phyloP scores from a whole-genome alignment of 2,113 vertebrate species.

The Holacanthus passer region DNA sequence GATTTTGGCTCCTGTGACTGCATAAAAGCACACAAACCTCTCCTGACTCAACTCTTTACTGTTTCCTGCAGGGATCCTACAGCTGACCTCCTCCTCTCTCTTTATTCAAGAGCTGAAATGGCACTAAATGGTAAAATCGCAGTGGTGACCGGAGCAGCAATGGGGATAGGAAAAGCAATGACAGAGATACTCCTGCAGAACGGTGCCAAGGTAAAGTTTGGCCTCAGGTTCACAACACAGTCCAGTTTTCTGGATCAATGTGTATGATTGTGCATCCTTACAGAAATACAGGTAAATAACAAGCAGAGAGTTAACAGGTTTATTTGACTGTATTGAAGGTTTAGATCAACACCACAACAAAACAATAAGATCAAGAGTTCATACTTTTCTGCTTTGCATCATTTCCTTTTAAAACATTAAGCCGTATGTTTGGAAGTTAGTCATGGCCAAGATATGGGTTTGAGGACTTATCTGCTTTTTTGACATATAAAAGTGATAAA shows the following conservation, averaged over 20 bases:
- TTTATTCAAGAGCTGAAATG: slow-evolving; percentile 38
- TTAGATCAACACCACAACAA: background rate
- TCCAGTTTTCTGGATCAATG: background rate
- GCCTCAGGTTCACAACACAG: background rate
- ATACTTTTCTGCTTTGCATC: no score
- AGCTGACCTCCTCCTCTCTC: background rate
- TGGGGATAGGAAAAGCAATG: slow-evolving; percentile 77
- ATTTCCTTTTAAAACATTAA: background rate
- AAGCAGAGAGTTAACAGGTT: background rate
- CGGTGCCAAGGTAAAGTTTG: slow-evolving; percentile 74
- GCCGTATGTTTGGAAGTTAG: background rate
- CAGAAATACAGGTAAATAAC: background rate
- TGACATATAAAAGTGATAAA: no score
- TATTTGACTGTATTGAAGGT: background rate
- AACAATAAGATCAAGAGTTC: no score
- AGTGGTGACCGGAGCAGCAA: slow-evolving; percentile 76
- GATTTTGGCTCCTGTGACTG: no score
- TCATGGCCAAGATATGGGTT: background rate
- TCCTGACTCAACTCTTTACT: no score
- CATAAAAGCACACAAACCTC: no score
- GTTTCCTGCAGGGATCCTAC: background rate
- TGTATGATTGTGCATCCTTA: background rate
- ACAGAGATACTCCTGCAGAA: slow-evolving; percentile 71
- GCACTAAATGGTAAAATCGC: slow-evolving; percentile 59
- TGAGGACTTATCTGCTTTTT: no score